Evolutionary conservation across 2,797 vertebrate species (phyloP).

Genomic region (Acanthis flammea): DNA sequence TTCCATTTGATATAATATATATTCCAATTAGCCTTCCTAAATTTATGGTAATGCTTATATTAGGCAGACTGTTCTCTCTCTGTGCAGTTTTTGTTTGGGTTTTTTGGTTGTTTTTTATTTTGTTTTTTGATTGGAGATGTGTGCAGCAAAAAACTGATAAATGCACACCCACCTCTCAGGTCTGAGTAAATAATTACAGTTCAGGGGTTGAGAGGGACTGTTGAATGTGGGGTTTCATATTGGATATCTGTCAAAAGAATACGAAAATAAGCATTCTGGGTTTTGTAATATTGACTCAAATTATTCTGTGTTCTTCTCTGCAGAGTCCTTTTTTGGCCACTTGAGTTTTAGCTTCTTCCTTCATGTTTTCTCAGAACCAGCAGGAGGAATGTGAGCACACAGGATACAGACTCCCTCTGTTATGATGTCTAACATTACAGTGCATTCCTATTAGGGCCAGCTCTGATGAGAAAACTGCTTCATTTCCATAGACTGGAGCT

Average conservation of each 20-base stretch:
- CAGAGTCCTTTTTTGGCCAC: not conserved
- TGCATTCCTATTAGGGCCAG: not conserved
- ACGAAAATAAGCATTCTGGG: not conserved
- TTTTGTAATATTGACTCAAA: not conserved
- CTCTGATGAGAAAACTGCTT: not conserved
- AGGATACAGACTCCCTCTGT: not conserved
- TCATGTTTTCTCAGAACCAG: not conserved
- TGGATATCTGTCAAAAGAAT: not conserved
- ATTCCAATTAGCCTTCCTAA: not conserved
- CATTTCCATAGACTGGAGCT: not conserved
- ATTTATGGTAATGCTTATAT: not conserved
- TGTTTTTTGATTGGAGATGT: not conserved
- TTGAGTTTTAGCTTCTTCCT: not conserved
- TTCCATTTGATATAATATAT: not conserved
- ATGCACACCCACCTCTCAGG: not conserved
- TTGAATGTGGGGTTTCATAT: not conserved
- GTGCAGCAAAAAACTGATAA: not conserved
- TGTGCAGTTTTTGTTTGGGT: not conserved
- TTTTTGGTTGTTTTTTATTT: not conserved
- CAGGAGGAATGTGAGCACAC: not conserved
- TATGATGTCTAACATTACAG: not conserved
- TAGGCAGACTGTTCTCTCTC: not conserved
- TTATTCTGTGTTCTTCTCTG: not conserved
- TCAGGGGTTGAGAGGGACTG: not conserved
- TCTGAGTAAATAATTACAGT: not conserved